A percentile compares a stretch with the other conserved stretches of the same genome.
phyloP scores from a whole-genome alignment of 2,113 vertebrate species.

The Laticauda colubrina region DNA sequence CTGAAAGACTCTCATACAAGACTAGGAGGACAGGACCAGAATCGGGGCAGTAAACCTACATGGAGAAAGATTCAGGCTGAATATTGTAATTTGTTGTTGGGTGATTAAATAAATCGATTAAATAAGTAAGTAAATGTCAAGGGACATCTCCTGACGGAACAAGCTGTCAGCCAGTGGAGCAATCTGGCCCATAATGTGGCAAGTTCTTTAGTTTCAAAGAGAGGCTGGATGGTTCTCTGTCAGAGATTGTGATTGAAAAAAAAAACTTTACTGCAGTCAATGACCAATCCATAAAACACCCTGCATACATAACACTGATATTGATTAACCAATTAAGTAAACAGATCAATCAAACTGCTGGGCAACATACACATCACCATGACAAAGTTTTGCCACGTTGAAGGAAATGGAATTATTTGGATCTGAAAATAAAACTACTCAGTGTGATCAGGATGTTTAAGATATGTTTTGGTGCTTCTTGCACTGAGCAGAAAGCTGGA shows the following conservation, averaged over 20 bases:
- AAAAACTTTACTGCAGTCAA: neutral
- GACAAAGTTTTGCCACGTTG: neutral
- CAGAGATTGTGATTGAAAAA: neutral
- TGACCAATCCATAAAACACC: neutral
- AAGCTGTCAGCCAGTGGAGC: neutral
- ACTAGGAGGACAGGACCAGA: neutral
- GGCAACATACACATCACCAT: neutral
- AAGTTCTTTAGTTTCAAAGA: neutral
- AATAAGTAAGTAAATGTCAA: neutral
- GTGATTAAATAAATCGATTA: neutral
- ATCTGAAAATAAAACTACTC: neutral
- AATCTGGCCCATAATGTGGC: neutral
- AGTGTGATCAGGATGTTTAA: neutral
- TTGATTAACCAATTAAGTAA: neutral
- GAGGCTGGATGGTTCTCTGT: neutral
- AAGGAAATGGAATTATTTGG: neutral
- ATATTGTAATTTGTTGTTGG: neutral
- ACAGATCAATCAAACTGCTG: neutral
- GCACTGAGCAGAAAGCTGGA: neutral
- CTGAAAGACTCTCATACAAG: neutral
- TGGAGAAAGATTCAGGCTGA: neutral
- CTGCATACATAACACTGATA: neutral
- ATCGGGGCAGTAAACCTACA: neutral
- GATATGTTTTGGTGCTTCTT: neutral
- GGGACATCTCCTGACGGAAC: neutral